Evolutionary conservation across 1,140 invertebrate genomes (phyloP), one percentile per base, ranked within the genome.

Genomic region (Euwallacea fornicatus): DNA sequence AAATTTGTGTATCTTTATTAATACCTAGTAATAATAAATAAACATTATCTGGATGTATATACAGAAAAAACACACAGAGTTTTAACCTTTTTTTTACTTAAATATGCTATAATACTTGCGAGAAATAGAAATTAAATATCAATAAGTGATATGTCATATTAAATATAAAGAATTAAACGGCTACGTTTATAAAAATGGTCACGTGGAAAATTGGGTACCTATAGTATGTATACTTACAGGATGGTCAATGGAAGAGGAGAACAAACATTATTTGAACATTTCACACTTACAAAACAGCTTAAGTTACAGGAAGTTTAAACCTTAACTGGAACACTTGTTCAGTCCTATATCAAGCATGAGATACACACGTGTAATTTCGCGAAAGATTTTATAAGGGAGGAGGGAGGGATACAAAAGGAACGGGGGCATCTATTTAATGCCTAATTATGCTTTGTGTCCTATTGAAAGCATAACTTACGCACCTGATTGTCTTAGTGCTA

Each of bases 401-500:
- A 4, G 21, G 21, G 21, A 33, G 21, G 21, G 21, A 33, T 33
- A 33, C 21, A 33, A 33, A 33, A 33, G 21, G 21, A 33, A 33
- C 8, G 43, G 55, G 60, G 61, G 47, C n/a, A 42, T 58, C 66
- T 69, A 69, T 69, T 58, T 60, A 47, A 61, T 60, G 66, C 66
- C 59, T 66, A 72, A 68, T 72, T 68, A 56, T 70, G 66, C 66
- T 41, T 73, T 61, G 21, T 69, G 21, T 46, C 42, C 46, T 69
- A 59, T 66, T 65, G 61, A 69, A 75, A 75, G 74, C 74, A 75
- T 75, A 67, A 73, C 41, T 75, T 73, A 73, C 76, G 76, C 76
- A 77, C 76, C 72, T 77, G 76, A 77, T 77, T 77, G 76, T 77
- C 76, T 75, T 68, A 73, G 65, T 72, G 56, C 64, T 72, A 71